These are phyloP conservation scores for Drosophila gaucha DNA, from an alignment of 2,888 invertebrate genomes.

Conservation along the genomic window DNA sequence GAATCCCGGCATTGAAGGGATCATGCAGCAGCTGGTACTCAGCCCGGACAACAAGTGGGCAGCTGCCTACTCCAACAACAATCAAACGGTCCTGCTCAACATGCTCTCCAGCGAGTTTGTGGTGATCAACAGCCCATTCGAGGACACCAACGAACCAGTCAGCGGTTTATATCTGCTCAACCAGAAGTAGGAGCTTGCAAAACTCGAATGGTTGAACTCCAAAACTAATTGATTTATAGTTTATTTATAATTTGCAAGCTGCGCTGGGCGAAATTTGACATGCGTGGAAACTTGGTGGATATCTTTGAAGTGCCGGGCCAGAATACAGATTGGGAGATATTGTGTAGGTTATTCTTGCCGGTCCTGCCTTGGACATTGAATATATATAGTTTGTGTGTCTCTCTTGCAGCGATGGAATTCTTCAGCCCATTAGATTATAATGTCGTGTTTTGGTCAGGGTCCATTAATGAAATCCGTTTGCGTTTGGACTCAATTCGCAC, in stretches of 20 bases:
- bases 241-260: slow-evolving; percentile 91
- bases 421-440: slow-evolving; percentile 89
- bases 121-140: slow-evolving; percentile 93
- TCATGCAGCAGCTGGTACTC: slow-evolving; percentile 96
- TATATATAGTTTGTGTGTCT: not conserved
- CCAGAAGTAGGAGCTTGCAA: slow-evolving; percentile 85
- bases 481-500: slow-evolving; percentile 87
- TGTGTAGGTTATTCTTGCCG: slow-evolving; percentile 85
- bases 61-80: slow-evolving; percentile 97
- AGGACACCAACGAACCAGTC: slow-evolving; percentile 86
- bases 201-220: accelerated
- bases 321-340: slow-evolving; percentile 89
- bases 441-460: slow-evolving; percentile 92
- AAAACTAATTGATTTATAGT: slow-evolving; percentile 51
- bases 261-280: slow-evolving; percentile 91
- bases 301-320: slow-evolving; percentile 86
- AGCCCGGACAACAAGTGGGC: slow-evolving; percentile 98
- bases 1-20: slow-evolving; percentile 97
- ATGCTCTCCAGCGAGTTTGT: slow-evolving; percentile 97
- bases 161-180: slow-evolving; percentile 89
- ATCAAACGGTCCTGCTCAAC: slow-evolving; percentile 96
- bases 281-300: slow-evolving; percentile 90
- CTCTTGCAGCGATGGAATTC: slow-evolving; percentile 88
- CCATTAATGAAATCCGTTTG: slow-evolving; percentile 90
- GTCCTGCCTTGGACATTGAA: not conserved